Base-by-base conservation (phyloP, 2,113 vertebrate genomes). In the Mesoclemmys tuberculata region DNA sequence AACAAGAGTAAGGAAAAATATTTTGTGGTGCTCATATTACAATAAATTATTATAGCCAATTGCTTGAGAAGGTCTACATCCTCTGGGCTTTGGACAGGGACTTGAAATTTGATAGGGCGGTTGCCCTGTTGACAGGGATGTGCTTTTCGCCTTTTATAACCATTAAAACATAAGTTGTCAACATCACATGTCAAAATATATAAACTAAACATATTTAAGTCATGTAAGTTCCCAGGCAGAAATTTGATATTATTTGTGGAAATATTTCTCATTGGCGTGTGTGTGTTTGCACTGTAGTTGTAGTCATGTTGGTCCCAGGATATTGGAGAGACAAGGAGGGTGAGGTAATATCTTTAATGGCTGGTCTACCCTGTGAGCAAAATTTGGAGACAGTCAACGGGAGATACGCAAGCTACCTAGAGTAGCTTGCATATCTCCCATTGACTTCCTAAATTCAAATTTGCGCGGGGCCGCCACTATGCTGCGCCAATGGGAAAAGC, bases 1-100 rank as follows among this genome's bases (percentile, higher is more conserved):
- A 51, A 58, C 10, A 74, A 93, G 90, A 95, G 94, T 94, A 97
- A 78, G 95, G 95, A 92, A 96, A 96, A 97, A 87, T 94, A 94
- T 93, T 95, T 94, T 68, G 61, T 35, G 35, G 31, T 68, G 89
- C 80, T 64, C 0, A 19, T 90, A 94, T 68, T 41, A 86, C 90
- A 92, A 44, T 10, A 91, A 96, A 90, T 86, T 91, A 74, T 86
- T 90, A 94, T 52, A 31, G 78, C 92, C 88, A 2, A 92, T 90
- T 92, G 83, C 81, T 86, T 29, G 38, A 93, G 82, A 41, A 0
- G 1, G 27, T 95, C 61, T 93, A 56, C 88, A 0, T 4, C 88
- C 82, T 94, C 82, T 93, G 90, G 90, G 78, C 78, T 82, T 83
- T 94, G 89, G 92, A 96, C 92, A 54, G 29, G 56, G 27, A 83